A percentile compares a stretch with the other conserved stretches of the same genome.
These are phyloP conservation scores for Thereva nobilitata DNA, from an alignment of 2,888 invertebrate genomes.

Conservation along the genomic window DNA sequence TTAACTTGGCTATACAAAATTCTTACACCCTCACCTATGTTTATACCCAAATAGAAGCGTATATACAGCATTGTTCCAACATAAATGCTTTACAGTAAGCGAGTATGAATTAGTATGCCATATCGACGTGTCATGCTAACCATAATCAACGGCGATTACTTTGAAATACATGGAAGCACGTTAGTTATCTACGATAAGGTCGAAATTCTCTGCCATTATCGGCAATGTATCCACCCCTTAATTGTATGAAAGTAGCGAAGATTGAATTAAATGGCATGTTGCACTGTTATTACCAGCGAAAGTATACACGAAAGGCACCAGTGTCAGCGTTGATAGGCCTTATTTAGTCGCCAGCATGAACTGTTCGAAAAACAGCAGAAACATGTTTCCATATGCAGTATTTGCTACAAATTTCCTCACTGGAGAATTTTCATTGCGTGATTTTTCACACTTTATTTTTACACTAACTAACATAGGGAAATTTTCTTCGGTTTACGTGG, in stretches of 20 bases:
- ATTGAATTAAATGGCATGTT: slow-evolving; percentile 23
- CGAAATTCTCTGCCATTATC: slow-evolving; percentile 12
- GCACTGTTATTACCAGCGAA: background rate
- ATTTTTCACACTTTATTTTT: no score
- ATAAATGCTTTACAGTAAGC: no score
- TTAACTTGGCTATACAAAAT: no score
- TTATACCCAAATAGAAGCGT: no score
- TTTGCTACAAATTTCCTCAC: no score
- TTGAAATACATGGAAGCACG: slow-evolving; percentile 7
- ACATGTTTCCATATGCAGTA: no score
- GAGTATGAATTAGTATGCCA: background rate
- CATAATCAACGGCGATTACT: slow-evolving; percentile 8
- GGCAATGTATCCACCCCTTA: slow-evolving; percentile 2
- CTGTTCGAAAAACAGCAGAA: no score
- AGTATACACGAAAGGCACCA: background rate
- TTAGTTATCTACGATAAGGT: slow-evolving; percentile 10
- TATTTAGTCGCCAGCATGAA: background rate
- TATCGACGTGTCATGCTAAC: slow-evolving; percentile 13
- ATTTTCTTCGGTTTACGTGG: no score
- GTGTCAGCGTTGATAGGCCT: background rate
- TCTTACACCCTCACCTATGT: no score
- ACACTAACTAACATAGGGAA: no score
- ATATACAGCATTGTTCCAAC: no score
- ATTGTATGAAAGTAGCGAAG: slow-evolving; percentile 6
- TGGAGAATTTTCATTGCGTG: no score